Evolutionary conservation across 2,113 vertebrate species (phyloP).

Genomic region (Panurus biarmicus): DNA sequence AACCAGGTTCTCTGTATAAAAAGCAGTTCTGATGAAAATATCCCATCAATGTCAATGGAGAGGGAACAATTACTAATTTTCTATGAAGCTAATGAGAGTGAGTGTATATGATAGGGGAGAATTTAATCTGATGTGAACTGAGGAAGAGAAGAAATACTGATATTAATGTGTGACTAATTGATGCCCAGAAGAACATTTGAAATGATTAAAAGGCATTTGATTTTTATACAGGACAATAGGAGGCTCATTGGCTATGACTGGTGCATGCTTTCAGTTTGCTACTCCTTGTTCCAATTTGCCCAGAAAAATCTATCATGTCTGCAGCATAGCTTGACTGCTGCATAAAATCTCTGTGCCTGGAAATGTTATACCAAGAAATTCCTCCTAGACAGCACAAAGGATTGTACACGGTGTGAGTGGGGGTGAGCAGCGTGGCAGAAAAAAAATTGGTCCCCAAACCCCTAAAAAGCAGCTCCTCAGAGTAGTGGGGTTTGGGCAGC

Average conservation of each 20-base stretch:
- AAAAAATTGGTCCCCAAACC: neutral
- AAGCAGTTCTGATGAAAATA: neutral
- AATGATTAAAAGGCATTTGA: constrained; percentile 61
- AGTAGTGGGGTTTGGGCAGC: neutral
- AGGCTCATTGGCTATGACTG: constrained; percentile 25
- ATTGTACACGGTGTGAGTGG: neutral
- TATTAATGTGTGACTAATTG: constrained; percentile 62
- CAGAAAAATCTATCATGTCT: constrained; percentile 63
- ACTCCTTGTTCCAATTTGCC: constrained; percentile 7
- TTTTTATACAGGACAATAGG: constrained; percentile 54
- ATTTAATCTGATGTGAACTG: constrained; percentile 43
- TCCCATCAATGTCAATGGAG: neutral
- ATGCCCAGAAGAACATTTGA: constrained; percentile 61
- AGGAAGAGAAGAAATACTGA: constrained; percentile 38
- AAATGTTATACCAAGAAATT: constrained; percentile 56
- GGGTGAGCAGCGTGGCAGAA: neutral
- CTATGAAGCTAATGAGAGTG: neutral
- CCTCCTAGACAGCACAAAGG: constrained; percentile 17
- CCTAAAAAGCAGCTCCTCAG: constrained; percentile 2
- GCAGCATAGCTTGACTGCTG: constrained; percentile 29
- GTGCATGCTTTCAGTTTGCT: constrained; percentile 24
- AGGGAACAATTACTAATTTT: constrained; percentile 45
- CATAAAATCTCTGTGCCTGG: constrained; percentile 53
- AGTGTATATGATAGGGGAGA: constrained; percentile 21
- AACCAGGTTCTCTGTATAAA: neutral